These are phyloP conservation scores for Nibea albiflora DNA, from an alignment of 2,113 vertebrate species.

Conservation along the genomic window DNA sequence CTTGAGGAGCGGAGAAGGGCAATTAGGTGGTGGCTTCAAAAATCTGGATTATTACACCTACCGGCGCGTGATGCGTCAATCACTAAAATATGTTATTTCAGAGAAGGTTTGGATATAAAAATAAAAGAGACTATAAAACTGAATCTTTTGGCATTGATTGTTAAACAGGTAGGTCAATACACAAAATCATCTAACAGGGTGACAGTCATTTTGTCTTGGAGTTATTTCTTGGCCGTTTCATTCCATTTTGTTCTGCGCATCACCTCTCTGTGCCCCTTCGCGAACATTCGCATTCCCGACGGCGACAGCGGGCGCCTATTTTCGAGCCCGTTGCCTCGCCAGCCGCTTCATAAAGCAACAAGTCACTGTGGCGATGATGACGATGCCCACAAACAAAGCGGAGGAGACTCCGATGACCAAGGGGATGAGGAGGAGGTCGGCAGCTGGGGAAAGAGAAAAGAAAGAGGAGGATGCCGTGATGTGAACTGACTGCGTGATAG, in stretches of 20 bases:
- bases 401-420: slow-evolving; percentile 86
- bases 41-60: not conserved
- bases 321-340: slow-evolving; percentile 75
- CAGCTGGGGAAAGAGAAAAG: slow-evolving; percentile 69
- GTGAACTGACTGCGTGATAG: not conserved
- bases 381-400: slow-evolving; percentile 87
- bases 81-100: slow-evolving; percentile 38
- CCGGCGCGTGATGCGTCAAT: not conserved
- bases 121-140: slow-evolving; percentile 67
- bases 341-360: slow-evolving; percentile 92
- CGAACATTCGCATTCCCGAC: slow-evolving; percentile 1
- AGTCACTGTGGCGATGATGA: slow-evolving; percentile 88
- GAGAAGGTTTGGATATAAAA: slow-evolving; percentile 60
- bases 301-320: slow-evolving; percentile 50
- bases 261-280: slow-evolving; percentile 9
- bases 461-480: not conserved
- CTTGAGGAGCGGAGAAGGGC: not conserved
- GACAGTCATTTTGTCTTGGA: slow-evolving; percentile 1
- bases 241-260: not conserved
- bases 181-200: slow-evolving; percentile 29
- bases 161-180: slow-evolving; percentile 38
- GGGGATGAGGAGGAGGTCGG: slow-evolving; percentile 89
- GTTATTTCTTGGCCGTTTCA: not conserved
- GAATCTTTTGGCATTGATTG: slow-evolving; percentile 64
- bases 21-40: not conserved